These are phyloP conservation scores for Colletes gigas DNA, from an alignment of 1,140 invertebrate genomes.

Conservation along the genomic window DNA sequence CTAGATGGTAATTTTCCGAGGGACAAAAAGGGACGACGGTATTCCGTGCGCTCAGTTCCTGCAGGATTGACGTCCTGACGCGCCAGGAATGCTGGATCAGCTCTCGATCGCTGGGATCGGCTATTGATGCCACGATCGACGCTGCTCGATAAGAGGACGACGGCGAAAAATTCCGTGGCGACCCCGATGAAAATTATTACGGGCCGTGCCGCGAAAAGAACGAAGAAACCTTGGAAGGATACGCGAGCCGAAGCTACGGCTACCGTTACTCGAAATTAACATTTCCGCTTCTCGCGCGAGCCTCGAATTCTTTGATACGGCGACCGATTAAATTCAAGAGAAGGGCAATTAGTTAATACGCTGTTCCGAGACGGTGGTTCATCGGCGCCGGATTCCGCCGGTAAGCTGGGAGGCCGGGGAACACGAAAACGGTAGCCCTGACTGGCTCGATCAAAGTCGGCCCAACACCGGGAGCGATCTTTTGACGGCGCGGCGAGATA, in stretches of 20 bases:
- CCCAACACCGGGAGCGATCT: constrained; percentile 34
- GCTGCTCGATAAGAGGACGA: constrained; percentile 26
- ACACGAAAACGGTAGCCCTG: constrained; percentile 10
- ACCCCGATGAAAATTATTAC: not conserved
- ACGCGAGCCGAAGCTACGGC: not conserved
- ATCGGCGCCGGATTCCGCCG: too few relatives aligned
- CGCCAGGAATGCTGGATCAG: constrained; percentile 53
- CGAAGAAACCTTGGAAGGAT: too few relatives aligned
- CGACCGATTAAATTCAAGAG: not conserved
- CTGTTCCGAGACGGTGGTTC: too few relatives aligned
- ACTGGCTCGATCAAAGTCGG: constrained; percentile 14
- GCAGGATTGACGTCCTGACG: constrained; percentile 52
- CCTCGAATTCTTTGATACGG: not conserved
- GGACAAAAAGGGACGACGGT: constrained; percentile 39
- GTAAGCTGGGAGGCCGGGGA: too few relatives aligned
- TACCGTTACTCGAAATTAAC: constrained; percentile 17
- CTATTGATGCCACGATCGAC: constrained; percentile 12
- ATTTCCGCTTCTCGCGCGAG: not conserved
- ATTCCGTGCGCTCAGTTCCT: constrained; percentile 46
- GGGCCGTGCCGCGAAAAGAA: not conserved
- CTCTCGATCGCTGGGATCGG: not conserved
- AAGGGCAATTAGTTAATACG: constrained; percentile 17
- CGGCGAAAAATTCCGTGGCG: not conserved
- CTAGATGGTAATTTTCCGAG: constrained; percentile 63
- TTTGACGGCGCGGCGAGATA: constrained; percentile 29